Conservation (phyloP, 2,888 invertebrate species). For the Dioctria rufipes region DNA sequence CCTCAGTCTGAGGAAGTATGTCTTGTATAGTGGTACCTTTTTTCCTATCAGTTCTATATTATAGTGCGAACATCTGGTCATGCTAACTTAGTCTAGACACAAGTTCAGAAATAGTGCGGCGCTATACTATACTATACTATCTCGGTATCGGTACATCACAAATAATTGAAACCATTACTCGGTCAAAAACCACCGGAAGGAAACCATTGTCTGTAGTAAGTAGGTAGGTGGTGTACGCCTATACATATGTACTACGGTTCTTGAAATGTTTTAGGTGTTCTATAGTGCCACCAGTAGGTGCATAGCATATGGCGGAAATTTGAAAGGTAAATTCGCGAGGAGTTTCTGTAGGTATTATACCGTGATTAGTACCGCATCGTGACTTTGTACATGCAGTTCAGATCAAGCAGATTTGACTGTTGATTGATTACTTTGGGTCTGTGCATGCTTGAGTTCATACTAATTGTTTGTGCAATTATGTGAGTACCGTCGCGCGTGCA, state of each 20-base stretch:
- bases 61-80: constrained; percentile 17
- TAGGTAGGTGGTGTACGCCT: not conserved
- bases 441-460: not conserved
- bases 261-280: not conserved
- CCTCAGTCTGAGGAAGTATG: constrained; percentile 29
- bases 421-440: constrained; percentile 8
- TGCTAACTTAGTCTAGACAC: not conserved
- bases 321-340: not conserved
- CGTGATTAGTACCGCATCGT: not conserved
- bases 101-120: not conserved
- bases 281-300: not conserved
- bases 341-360: not conserved
- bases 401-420: not conserved
- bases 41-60: not conserved
- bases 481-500: not conserved
- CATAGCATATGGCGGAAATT: not conserved
- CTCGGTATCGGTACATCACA: not conserved
- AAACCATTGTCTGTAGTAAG: not conserved
- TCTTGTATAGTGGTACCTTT: constrained; percentile 9
- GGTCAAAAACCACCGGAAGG: not conserved
- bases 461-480: constrained; percentile 25
- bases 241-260: not conserved
- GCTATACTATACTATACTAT: not conserved
- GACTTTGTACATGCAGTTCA: not conserved
- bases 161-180: not conserved